phyloP scores from a whole-genome alignment of 2,113 vertebrate species.

The Oncorhynchus masou region DNA sequence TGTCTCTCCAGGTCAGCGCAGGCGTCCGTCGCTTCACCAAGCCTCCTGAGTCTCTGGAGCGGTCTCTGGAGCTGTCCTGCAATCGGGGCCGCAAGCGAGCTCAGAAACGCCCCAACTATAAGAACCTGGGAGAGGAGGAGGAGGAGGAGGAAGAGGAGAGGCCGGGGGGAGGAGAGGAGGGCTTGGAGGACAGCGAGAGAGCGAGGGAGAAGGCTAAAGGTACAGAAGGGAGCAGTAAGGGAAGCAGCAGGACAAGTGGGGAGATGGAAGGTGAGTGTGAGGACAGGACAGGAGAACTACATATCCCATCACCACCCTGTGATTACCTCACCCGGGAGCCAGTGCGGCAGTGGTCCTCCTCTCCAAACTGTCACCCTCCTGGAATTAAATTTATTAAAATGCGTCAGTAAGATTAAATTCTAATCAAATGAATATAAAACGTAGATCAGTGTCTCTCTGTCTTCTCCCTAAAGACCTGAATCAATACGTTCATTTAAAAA shows the following conservation, averaged over 20 bases:
- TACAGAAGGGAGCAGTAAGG: conserved; percentile 83
- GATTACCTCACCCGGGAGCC: conserved; percentile 36
- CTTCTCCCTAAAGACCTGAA: too few species aligned
- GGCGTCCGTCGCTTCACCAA: conserved; percentile 91
- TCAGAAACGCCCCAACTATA: conserved; percentile 97
- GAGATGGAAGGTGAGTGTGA: conserved; percentile 86
- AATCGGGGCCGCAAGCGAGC: conserved; percentile 87
- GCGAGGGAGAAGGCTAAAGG: conserved; percentile 74
- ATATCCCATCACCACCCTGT: conserved; percentile 60
- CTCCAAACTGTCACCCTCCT: conserved; percentile 47
- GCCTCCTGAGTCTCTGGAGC: conserved; percentile 89
- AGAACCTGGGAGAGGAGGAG: conserved; percentile 97
- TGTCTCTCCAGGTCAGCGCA: conserved; percentile 70
- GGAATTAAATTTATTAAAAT: not conserved
- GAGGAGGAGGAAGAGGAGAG: conserved; percentile 87
- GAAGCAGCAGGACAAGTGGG: conserved; percentile 81
- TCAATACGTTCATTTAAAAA: too few species aligned
- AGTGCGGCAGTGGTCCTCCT: conserved; percentile 47
- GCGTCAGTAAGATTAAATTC: not conserved
- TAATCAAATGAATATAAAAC: too few species aligned
- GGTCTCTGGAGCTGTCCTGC: conserved; percentile 92
- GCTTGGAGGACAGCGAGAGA: conserved; percentile 65
- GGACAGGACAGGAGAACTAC: conserved; percentile 88
- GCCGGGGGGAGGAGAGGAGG: conserved; percentile 74
- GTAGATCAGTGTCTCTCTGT: too few species aligned